phyloP scores from a whole-genome alignment of 2,113 vertebrate genomes.

The Myodes glareolus region DNA sequence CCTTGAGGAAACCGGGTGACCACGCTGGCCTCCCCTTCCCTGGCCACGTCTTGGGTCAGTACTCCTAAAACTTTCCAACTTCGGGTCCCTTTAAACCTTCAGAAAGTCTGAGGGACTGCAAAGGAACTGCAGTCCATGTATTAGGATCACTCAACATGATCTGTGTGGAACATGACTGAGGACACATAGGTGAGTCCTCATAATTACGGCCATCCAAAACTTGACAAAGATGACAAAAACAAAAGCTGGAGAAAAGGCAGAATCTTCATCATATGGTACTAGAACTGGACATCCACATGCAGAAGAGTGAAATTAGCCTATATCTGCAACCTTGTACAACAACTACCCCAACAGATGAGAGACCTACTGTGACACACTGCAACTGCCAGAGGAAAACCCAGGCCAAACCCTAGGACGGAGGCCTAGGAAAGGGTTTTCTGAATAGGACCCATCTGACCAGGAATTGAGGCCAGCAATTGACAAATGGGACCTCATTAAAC shows the following conservation, averaged over 20 bases:
- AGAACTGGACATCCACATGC: neutral
- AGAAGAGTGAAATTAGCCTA: neutral
- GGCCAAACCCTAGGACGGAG: too few relatives aligned
- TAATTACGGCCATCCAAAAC: neutral
- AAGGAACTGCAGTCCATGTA: neutral
- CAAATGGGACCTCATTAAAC: neutral
- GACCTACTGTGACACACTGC: neutral
- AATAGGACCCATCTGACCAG: neutral
- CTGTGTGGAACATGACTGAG: neutral
- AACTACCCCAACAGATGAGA: too few relatives aligned
- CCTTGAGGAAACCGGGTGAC: neutral
- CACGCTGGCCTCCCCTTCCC: neutral
- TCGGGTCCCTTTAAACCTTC: neutral
- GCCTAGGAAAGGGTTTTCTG: neutral
- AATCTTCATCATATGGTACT: neutral
- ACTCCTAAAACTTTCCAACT: neutral
- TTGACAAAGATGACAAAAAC: neutral
- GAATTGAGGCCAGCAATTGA: neutral
- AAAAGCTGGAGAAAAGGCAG: neutral
- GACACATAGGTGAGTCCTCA: neutral
- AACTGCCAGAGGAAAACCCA: neutral
- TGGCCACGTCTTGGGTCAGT: neutral
- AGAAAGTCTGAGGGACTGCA: neutral
- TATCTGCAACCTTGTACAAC: neutral
- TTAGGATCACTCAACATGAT: neutral